Evolutionary conservation across 2,113 vertebrate species (phyloP).

Genomic region (Ceratotherium simum): DNA sequence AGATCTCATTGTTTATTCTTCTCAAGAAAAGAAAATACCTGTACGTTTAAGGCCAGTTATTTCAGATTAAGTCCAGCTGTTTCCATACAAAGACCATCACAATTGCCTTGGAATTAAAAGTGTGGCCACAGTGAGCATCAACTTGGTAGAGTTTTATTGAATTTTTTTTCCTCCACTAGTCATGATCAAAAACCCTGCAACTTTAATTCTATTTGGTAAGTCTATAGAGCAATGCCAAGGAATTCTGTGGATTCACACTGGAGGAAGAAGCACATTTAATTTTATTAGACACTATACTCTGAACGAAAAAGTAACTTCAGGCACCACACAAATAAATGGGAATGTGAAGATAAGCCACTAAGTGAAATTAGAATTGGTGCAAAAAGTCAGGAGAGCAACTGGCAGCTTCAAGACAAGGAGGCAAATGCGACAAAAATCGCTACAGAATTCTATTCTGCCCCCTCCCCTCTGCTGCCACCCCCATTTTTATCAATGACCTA

Average conservation of each 20-base stretch:
- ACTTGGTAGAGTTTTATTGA: neutral
- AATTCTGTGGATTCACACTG: conserved; percentile 24
- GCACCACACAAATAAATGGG: conserved; percentile 22
- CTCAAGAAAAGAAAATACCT: neutral
- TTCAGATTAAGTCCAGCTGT: conserved; percentile 80
- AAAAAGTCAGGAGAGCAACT: neutral
- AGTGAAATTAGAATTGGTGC: neutral
- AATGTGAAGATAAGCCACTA: conserved; percentile 25
- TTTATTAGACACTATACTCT: neutral
- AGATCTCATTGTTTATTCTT: neutral
- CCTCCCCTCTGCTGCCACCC: no score
- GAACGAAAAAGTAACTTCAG: conserved; percentile 50
- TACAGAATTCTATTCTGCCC: neutral
- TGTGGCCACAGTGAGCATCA: neutral
- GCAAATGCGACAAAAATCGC: neutral
- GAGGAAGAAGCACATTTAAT: neutral
- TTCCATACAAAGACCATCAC: conserved; percentile 69
- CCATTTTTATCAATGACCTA: conserved; percentile 14
- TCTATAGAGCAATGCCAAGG: neutral
- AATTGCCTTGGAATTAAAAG: conserved; percentile 60
- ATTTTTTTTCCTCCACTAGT: neutral
- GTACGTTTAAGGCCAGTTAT: conserved; percentile 60
- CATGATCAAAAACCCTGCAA: conserved; percentile 11
- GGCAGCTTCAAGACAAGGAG: neutral
- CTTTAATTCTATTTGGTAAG: neutral